phyloP scores from a whole-genome alignment of 2,797 vertebrate species.

The Craterocephalus amniculus region DNA sequence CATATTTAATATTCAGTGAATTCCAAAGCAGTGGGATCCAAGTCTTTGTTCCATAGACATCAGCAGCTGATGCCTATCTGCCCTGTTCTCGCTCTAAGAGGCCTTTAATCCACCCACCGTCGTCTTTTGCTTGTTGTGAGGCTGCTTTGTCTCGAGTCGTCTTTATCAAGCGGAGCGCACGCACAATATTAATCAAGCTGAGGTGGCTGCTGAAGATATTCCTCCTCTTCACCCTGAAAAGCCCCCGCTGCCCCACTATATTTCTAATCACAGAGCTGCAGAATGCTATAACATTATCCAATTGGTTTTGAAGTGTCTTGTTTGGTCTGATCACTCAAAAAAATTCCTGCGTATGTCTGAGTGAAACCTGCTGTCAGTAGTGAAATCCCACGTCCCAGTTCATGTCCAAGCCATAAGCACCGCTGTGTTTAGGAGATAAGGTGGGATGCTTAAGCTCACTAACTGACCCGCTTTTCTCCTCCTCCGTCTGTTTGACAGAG shows the following conservation, averaged over 20 bases:
- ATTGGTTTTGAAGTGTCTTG: not conserved
- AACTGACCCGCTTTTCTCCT: not conserved
- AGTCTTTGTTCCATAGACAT: not conserved
- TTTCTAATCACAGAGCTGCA: not conserved
- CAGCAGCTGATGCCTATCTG: not conserved
- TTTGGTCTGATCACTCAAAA: not conserved
- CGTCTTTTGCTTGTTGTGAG: not conserved
- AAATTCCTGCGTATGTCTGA: not conserved
- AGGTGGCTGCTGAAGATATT: not conserved
- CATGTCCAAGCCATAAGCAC: not conserved
- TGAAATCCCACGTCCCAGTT: not conserved
- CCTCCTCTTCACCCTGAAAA: not conserved
- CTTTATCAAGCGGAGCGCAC: not conserved
- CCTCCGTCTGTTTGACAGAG: slow-evolving; percentile 2
- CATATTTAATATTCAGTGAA: not conserved
- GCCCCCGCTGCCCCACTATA: too few relatives aligned
- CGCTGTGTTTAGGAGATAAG: slow-evolving; percentile 6
- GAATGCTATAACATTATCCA: not conserved
- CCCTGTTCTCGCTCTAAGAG: not conserved
- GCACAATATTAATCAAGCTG: not conserved
- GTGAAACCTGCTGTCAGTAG: not conserved
- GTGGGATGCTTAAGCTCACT: not conserved
- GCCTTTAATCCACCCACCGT: not conserved
- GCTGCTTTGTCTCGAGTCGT: not conserved
- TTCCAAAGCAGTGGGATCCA: not conserved